phyloP scores from a whole-genome alignment of 2,888 invertebrate species.

The Protophormia terraenovae region DNA sequence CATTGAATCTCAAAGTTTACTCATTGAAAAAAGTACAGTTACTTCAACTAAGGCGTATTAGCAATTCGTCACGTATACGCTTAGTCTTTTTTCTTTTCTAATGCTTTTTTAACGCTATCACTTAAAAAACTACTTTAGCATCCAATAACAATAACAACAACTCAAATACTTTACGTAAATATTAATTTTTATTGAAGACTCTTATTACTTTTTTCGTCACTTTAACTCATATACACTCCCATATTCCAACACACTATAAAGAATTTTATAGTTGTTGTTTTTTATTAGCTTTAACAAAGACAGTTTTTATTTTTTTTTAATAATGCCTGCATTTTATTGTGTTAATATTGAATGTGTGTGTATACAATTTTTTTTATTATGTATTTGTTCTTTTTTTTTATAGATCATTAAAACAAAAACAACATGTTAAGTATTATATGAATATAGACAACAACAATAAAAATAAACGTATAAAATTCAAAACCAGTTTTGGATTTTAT shows the following conservation, averaged over 20 bases:
- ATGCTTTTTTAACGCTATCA: too few relatives aligned
- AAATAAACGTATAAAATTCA: background rate
- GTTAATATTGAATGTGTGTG: too few relatives aligned
- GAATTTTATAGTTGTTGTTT: too few relatives aligned
- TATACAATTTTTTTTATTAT: too few relatives aligned
- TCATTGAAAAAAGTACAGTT: conserved; percentile 32
- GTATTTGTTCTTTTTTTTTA: background rate
- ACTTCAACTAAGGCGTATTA: conserved; percentile 48
- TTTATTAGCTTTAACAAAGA: too few relatives aligned
- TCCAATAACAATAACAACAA: too few relatives aligned
- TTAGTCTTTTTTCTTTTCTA: conserved; percentile 7
- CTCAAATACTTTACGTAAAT: background rate
- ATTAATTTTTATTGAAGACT: too few relatives aligned
- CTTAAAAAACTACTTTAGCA: too few relatives aligned
- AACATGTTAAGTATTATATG: background rate
- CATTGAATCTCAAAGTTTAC: background rate
- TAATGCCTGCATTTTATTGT: background rate
- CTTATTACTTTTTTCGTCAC: too few relatives aligned
- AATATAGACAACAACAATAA: background rate
- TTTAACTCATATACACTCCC: too few relatives aligned
- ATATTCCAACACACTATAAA: too few relatives aligned
- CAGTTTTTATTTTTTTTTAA: too few relatives aligned
- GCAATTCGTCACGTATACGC: conserved; percentile 64
- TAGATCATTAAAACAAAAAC: background rate
- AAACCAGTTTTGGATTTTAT: conserved; percentile 60